Base-by-base conservation (phyloP, 2,888 invertebrate genomes). In the Synanthedon myopaeformis region DNA sequence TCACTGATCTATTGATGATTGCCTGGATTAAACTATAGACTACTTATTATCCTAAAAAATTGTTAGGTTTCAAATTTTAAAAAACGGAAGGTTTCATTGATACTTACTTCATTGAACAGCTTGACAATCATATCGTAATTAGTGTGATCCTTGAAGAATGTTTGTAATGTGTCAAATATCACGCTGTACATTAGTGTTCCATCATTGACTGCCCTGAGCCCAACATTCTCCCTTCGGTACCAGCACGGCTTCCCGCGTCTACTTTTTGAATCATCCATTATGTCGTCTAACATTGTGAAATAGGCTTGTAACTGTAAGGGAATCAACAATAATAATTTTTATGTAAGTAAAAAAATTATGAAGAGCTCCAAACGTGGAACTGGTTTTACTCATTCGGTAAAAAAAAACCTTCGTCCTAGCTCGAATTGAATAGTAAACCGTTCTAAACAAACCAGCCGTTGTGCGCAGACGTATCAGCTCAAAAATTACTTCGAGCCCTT, bases 191-290 rank as follows among this genome's bases (percentile, higher is more conserved):
- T 77, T 60, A 96, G 89, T 4, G 96, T 74, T 0, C 92, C 90
- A 79, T 99, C 98, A 76, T 97, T 98, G 51, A 97, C 89, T 0
- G 96, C 98, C 2, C 85, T 87, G 4, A 92, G 64, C 0, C 94
- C 94, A 2, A 94, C 91, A 52, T 90, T 89, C 0, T 93, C 91
- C 48, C 91, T 75, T 51, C 89, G 90, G 78, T 96, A 94, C 99
- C 99, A 99, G 74, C 97, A 97, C 0, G 92, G 92, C 63, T 92
- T 89, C 4, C 97, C 97, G 55, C 98, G 90, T n/a, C 99, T 90
- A 0, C 91, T 93, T 55, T 89, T 81, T 1, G 97, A 94, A 0
- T 89, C 84, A 74, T 99, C 99, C 93, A 98, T 95, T 52, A 99
- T 91, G 74, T 99, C 99, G 76, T 99, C 99, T 28, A 91, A 79